Base-by-base conservation (phyloP, 2,888 invertebrate species). In the Steinernema carpocapsae region DNA sequence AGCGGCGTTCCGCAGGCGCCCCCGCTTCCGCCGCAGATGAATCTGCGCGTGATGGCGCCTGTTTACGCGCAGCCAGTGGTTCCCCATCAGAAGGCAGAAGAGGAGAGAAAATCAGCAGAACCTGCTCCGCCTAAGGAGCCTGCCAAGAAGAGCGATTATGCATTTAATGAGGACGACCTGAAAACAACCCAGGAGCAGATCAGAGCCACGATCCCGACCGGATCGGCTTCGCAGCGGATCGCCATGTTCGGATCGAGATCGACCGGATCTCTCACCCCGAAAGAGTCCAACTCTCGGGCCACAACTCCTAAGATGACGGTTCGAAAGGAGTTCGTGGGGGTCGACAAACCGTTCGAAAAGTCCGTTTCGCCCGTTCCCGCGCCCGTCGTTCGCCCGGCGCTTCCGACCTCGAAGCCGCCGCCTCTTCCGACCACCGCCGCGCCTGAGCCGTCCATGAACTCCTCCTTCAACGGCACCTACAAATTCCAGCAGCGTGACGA, bases 81-180 rank as follows among this genome's bases (percentile, higher is more conserved):
- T 64, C 64, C 32, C 10, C 32, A 32, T 12, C 29, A 32, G 1
- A 64, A 10, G 32, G 32, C 64, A 17, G 37, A 64, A 64, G 64
- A 64, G 32, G 26, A 10, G 10, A 29, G 12, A 64, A 64, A 64
- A 64, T 29, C 64, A 12, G 32, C 24, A 29, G 7, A 12, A 6
- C 12, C 64, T 12, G 32, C 29, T 12, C 64, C 10, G 14, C 17
- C 64, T 10, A 26, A 29, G 64, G 29, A 64, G n/a, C 64, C 64
- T 22, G 12, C 32, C 12, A 64, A 64, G 29, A 64, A 64, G 32
- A 64, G 64, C 64, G 64, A 64, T 64, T 64, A 29, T 17, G 64
- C 29, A 26, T 64, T 64, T 64, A 64, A 64, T n/a, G 64, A 64
- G 32, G 64, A 64, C 17, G 64, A 64, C 14, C 32, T 64, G 64